These are phyloP conservation scores for Gymnodraco acuticeps DNA, from an alignment of 2,797 vertebrate species.

Conservation along the genomic window DNA sequence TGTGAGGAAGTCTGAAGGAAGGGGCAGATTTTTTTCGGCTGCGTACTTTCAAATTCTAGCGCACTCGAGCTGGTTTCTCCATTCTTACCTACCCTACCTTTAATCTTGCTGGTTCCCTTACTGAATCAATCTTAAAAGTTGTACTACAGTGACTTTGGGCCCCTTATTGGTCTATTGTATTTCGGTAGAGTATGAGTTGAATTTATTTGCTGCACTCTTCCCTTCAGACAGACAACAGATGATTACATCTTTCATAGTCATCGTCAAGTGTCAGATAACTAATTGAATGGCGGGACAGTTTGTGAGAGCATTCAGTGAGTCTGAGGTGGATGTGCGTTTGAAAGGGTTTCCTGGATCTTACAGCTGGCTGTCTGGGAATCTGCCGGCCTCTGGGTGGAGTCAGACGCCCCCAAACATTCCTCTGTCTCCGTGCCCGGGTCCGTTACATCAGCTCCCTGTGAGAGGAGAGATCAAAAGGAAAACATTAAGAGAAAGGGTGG, in stretches of 20 bases:
- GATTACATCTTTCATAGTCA: slow-evolving; percentile 62
- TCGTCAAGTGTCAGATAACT: slow-evolving; percentile 47
- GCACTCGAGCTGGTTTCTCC: no score
- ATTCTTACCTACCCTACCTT: no score
- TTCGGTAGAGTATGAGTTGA: not conserved
- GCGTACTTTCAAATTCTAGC: no score
- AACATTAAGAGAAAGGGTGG: not conserved
- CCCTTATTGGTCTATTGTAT: no score
- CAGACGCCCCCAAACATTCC: slow-evolving; percentile 93
- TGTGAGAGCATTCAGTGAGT: slow-evolving; percentile 46
- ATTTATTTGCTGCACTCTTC: slow-evolving; percentile 1
- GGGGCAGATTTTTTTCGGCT: no score
- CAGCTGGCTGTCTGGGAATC: slow-evolving; percentile 92
- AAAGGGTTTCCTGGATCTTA: slow-evolving; percentile 81
- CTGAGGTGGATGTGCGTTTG: slow-evolving; percentile 46
- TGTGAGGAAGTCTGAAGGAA: no score
- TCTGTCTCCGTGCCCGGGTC: slow-evolving; percentile 96
- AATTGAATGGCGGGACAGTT: slow-evolving; percentile 47
- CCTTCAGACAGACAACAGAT: slow-evolving; percentile 63
- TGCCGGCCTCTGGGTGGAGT: slow-evolving; percentile 92
- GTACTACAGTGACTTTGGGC: not conserved
- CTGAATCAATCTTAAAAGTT: not conserved
- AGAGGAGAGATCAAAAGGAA: slow-evolving; percentile 20
- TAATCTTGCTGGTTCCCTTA: not conserved
- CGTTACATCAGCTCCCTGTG: slow-evolving; percentile 92